Evolutionary conservation across 2,888 invertebrate genomes (phyloP).

Genomic region (Carcina quercana): DNA sequence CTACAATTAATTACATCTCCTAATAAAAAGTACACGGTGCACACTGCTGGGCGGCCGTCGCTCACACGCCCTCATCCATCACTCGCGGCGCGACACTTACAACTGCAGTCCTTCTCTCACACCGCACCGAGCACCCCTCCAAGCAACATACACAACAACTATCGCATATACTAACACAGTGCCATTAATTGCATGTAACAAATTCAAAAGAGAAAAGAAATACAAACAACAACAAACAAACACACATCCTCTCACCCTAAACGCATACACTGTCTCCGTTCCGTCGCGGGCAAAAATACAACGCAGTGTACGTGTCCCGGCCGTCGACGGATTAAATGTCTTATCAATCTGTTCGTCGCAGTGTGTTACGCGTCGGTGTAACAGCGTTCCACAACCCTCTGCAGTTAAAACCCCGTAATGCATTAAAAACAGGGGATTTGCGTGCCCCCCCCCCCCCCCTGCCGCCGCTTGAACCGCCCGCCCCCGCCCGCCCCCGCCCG

Average conservation of each 20-base stretch:
- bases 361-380: slow-evolving; percentile 17
- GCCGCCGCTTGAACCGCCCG: too few species aligned
- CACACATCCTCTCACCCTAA: too few species aligned
- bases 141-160: too few species aligned
- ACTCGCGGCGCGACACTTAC: slow-evolving; percentile 3
- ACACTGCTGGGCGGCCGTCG: slow-evolving; percentile 7
- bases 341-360: too few species aligned
- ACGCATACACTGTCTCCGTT: too few species aligned
- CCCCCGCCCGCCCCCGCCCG: slow-evolving; percentile 16
- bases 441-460: slow-evolving; percentile 14
- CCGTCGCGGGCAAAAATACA: too few species aligned
- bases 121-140: slow-evolving; percentile 1
- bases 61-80: slow-evolving; percentile 16
- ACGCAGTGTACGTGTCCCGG: too few species aligned
- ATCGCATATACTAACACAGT: too few species aligned
- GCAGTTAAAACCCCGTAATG: slow-evolving; percentile 10
- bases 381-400: slow-evolving; percentile 1
- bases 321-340: too few species aligned
- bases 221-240: too few species aligned
- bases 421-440: slow-evolving; percentile 17
- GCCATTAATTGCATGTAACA: too few species aligned
- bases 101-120: not conserved
- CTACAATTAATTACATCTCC: slow-evolving; percentile 26
- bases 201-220: too few species aligned
- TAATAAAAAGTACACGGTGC: slow-evolving; percentile 20